phyloP scores from a whole-genome alignment of 2,888 invertebrate species.

The Aphodius granarius region DNA sequence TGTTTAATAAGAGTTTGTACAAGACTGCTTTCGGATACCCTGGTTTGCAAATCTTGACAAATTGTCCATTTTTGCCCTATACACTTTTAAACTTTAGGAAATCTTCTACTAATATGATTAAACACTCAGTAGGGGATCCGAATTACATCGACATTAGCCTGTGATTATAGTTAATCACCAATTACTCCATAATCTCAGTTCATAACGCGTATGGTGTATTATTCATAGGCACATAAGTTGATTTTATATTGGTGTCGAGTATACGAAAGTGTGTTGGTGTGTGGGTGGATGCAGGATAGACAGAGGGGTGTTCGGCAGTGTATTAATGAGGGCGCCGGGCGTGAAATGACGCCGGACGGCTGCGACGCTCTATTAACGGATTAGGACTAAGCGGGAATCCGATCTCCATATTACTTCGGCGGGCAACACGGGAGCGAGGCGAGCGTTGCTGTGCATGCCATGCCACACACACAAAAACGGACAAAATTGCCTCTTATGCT shows the following conservation, averaged over 20 bases:
- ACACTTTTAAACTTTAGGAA: too few relatives aligned
- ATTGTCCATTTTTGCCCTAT: too few relatives aligned
- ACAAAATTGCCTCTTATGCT: slow-evolving; percentile 50
- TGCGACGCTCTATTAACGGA: slow-evolving; percentile 49
- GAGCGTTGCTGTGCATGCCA: slow-evolving; percentile 25
- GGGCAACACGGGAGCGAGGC: slow-evolving; percentile 9
- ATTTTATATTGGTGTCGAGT: background rate
- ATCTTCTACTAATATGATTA: too few relatives aligned
- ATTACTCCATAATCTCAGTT: background rate
- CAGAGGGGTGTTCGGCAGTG: slow-evolving; percentile 28
- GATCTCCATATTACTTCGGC: slow-evolving; percentile 48
- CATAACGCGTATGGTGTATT: background rate
- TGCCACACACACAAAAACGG: slow-evolving; percentile 42
- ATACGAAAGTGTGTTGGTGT: background rate
- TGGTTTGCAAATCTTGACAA: too few relatives aligned
- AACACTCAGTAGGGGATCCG: too few relatives aligned
- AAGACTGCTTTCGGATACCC: too few relatives aligned
- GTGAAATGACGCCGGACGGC: slow-evolving; percentile 51
- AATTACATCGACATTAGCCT: too few relatives aligned
- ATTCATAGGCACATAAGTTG: background rate
- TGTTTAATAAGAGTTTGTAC: too few relatives aligned
- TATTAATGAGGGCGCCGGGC: slow-evolving; percentile 50
- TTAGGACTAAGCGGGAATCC: slow-evolving; percentile 49
- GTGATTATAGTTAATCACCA: too few relatives aligned
- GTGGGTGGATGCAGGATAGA: background rate